Evolutionary conservation across 2,888 invertebrate genomes (phyloP).

Genomic region (Yponomeuta cagnagella): DNA sequence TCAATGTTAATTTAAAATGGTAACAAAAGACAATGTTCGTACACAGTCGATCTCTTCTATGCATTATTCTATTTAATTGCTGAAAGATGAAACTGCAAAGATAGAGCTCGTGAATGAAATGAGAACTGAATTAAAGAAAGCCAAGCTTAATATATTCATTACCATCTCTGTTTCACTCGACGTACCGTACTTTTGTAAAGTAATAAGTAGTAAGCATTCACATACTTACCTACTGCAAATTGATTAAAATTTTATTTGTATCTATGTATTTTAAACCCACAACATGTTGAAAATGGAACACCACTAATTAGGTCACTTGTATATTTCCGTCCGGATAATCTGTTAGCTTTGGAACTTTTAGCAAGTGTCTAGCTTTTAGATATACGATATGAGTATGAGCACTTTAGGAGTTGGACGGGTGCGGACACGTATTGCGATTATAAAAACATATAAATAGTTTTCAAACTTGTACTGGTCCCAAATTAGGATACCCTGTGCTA

Average conservation of each 20-base stretch:
- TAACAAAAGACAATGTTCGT: slow-evolving; percentile 22
- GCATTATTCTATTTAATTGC: not conserved
- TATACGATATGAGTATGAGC: not conserved
- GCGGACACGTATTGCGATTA: not conserved
- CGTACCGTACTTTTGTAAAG: not conserved
- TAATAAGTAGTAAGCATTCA: not conserved
- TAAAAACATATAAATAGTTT: not conserved
- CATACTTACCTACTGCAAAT: not conserved
- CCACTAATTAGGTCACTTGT: not conserved
- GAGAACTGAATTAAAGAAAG: not conserved
- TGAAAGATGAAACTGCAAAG: not conserved
- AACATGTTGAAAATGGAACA: not conserved
- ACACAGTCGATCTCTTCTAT: not conserved
- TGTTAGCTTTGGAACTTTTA: not conserved
- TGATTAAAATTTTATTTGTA: not conserved
- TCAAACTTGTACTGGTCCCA: too few relatives aligned
- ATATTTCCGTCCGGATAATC: not conserved
- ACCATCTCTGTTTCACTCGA: not conserved
- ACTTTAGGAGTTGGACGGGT: not conserved
- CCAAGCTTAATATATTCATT: not conserved
- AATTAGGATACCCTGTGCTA: too few relatives aligned
- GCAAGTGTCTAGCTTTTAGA: not conserved
- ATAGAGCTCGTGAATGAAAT: not conserved
- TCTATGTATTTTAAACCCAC: not conserved
- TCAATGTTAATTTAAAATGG: slow-evolving; percentile 39